Base-by-base conservation (phyloP, 2,113 vertebrate species). In the Rhineura floridana region DNA sequence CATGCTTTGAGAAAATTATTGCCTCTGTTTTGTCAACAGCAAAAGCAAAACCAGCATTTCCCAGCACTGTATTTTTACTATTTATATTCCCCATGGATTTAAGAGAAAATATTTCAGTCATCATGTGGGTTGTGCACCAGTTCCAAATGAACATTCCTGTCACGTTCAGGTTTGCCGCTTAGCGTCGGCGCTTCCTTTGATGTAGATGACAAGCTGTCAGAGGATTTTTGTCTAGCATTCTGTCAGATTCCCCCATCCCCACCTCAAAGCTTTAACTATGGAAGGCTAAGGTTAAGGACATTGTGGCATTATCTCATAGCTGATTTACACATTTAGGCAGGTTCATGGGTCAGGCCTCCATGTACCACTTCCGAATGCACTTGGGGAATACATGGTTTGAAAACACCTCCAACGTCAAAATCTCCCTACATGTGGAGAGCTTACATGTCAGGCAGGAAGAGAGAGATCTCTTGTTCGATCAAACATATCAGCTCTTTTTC, bases 141-240 rank as follows among this genome's bases (percentile, higher is more conserved):
- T 77, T 76, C 72, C 59, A 77, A 67, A 69, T 88, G 87, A 88
- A 88, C 63, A 76, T 77, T 83, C 59, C 36, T 83, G n/a, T 67
- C 81, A 88, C 72, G 44, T 88, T 77, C 87, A 52, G 81, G 72
- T 83, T 88, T 88, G 70, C 36, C 59, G 36, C 81, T 76, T 77
- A 59, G 72, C 59, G 7, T 77, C 81, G 83, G 81, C 67, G 62
- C 36, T 83, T 83, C n/a, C 81, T 88, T 88, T 88, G 81, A 67
- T 77, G 55, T 65, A 65, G 70, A 83, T 88, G 87, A 83, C 81
- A 88, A 77, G 42, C 87, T 88, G 87, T 83, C 87, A 88, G 85
- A 87, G 46, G 28, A 77, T 73, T 50, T 83, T 75, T 83, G 87
- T 83, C 70, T 88, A 75, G 55, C 65, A 23, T 42, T 83, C 87